Conservation (phyloP, 2,888 invertebrate genomes). For the Formica aserva region DNA sequence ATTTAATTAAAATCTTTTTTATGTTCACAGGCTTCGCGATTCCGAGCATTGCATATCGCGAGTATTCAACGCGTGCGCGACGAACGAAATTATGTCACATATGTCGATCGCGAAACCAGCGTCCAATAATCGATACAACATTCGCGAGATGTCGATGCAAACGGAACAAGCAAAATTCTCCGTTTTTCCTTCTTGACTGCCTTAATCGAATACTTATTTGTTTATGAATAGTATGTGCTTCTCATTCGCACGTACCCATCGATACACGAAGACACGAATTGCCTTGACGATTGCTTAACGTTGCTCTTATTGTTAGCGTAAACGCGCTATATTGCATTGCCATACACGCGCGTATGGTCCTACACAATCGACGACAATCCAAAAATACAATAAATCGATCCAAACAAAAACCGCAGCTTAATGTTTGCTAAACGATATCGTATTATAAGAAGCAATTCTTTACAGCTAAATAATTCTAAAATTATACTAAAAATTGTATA, state of each 20-base stretch:
- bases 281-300: conserved; percentile 69
- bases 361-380: not conserved
- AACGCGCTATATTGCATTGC: conserved; percentile 61
- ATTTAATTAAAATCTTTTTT: conserved; percentile 31
- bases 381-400: not conserved
- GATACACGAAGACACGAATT: conserved; percentile 59
- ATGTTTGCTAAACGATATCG: not conserved
- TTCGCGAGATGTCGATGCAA: not conserved
- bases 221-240: conserved; percentile 60
- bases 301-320: conserved; percentile 61
- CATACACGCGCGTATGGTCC: conserved; percentile 4
- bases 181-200: conserved; percentile 63
- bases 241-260: conserved; percentile 68
- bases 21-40: not conserved
- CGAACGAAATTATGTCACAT: conserved; percentile 7
- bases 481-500: conserved; percentile 1
- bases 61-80: not conserved
- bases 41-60: not conserved
- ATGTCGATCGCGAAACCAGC: not conserved
- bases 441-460: not conserved
- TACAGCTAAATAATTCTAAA: not conserved
- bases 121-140: not conserved
- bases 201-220: conserved; percentile 77
- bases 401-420: not conserved
- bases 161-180: conserved; percentile 19